Evolutionary conservation across 2,113 vertebrate species (phyloP).

Genomic region (Rhodinocichla rosea): DNA sequence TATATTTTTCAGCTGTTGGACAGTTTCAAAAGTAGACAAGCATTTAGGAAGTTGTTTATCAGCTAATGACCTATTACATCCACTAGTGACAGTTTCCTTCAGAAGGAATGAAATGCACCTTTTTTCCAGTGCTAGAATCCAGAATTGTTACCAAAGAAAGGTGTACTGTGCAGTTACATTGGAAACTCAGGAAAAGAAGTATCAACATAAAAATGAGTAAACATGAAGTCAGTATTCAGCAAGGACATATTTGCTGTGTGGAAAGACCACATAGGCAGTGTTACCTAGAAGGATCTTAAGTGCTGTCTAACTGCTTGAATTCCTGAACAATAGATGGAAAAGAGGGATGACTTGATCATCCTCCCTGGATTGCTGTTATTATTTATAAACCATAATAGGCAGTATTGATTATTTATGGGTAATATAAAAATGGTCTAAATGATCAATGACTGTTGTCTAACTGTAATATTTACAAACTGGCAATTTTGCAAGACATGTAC

Average conservation of each 20-base stretch:
- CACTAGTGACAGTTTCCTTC: background rate
- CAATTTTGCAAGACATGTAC: background rate
- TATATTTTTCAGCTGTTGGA: background rate
- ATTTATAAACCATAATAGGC: background rate
- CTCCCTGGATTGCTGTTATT: background rate
- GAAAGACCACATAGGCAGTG: background rate
- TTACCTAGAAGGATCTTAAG: background rate
- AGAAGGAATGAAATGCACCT: background rate
- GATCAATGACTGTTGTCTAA: background rate
- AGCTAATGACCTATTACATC: background rate
- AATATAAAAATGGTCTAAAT: background rate
- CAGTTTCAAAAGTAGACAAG: background rate
- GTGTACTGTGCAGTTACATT: background rate
- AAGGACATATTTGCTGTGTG: background rate
- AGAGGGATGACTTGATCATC: background rate
- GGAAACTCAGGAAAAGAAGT: background rate
- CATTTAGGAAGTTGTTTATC: background rate
- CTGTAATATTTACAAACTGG: background rate
- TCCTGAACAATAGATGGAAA: background rate
- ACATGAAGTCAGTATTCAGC: background rate
- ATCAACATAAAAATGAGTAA: background rate
- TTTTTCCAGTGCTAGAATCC: background rate
- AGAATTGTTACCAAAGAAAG: background rate
- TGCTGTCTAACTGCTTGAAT: background rate
- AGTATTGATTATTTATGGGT: background rate